Evolutionary conservation across 2,113 vertebrate genomes (phyloP), one percentile per base, ranked within the genome.

Genomic region (Erythrocebus patas): DNA sequence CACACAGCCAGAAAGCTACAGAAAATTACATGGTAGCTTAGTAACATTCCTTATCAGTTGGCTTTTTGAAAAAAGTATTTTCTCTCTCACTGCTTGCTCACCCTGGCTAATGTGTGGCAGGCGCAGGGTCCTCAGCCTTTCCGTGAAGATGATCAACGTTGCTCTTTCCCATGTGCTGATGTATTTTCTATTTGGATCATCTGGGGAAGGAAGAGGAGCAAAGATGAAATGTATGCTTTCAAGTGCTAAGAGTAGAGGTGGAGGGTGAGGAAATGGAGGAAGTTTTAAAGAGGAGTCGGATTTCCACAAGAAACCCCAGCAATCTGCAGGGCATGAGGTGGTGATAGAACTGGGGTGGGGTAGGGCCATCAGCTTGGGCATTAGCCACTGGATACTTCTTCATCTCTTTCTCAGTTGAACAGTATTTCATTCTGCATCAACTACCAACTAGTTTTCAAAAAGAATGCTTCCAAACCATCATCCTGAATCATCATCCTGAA

Each of bases 391-490:
- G 72, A 57, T 78, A 38, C 11, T 25, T 72, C 45, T 81, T 40
- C 20, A 13, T 81, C 25, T 78, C 55, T 96, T 92, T 68, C 76
- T 43, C 78, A 72, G 35, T 11, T 91, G 59, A 35, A 78, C 20
- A 35, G 4, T 48, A 73, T 64, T 91, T 91, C 27, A 91, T 84
- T 94, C 27, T 40, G 35, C 20, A 61, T 50, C 14, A 90, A 55
- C 45, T n/a, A 96, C 48, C 40, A 68, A 66, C n/a, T 48, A 52
- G 32, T 82, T 95, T 96, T 93, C 45, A 70, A 91, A 97, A 32
- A 72, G 66, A 84, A 85, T 57, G 52, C 38, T 89, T 92, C 52
- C 88, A 78, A 48, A 55, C 13, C 35, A 52, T 92, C 5, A 17
- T 13, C 50, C 13, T 2, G 35, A 18, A 57, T 55, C 55, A 38